Evolutionary conservation across 2,797 vertebrate species (phyloP).

Genomic region (Dallia pectoralis): DNA sequence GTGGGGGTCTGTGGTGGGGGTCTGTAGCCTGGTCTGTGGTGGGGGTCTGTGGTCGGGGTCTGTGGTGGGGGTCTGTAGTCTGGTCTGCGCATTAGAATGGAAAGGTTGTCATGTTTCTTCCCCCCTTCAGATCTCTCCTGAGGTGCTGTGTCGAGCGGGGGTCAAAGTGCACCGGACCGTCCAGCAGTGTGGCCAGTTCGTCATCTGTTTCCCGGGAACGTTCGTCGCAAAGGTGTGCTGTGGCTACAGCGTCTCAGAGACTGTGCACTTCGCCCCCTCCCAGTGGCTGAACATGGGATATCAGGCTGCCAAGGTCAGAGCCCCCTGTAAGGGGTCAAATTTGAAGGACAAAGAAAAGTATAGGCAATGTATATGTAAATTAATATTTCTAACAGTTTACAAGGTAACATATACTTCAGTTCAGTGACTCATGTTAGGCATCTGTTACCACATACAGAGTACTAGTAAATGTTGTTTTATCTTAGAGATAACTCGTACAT

Average conservation of each 20-base stretch:
- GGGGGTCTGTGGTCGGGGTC: too few relatives aligned
- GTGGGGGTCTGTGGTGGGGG: too few relatives aligned
- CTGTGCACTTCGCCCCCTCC: slow-evolving; percentile 97
- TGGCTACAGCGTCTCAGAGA: slow-evolving; percentile 98
- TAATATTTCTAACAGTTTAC: not conserved
- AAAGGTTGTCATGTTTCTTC: not conserved
- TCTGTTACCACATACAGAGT: not conserved
- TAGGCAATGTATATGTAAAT: not conserved
- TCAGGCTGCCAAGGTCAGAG: slow-evolving; percentile 91
- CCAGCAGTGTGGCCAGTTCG: slow-evolving; percentile 95
- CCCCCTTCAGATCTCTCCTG: slow-evolving; percentile 85
- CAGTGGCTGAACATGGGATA: slow-evolving; percentile 98
- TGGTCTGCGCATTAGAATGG: not conserved
- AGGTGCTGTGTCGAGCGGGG: slow-evolving; percentile 94
- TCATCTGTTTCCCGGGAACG: slow-evolving; percentile 96
- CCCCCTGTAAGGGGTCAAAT: slow-evolving; percentile 39
- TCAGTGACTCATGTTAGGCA: too few relatives aligned
- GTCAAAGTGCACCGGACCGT: slow-evolving; percentile 97
- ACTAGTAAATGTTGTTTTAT: not conserved
- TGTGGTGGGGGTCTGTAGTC: too few relatives aligned
- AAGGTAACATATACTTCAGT: not conserved
- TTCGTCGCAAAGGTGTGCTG: slow-evolving; percentile 98
- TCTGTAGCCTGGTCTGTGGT: too few relatives aligned
- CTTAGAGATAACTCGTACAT: not conserved
- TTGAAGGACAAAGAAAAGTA: slow-evolving; percentile 32